Evolutionary conservation across 2,113 vertebrate species (phyloP), one percentile per base, ranked within the genome.

Genomic region (Mellivora capensis): DNA sequence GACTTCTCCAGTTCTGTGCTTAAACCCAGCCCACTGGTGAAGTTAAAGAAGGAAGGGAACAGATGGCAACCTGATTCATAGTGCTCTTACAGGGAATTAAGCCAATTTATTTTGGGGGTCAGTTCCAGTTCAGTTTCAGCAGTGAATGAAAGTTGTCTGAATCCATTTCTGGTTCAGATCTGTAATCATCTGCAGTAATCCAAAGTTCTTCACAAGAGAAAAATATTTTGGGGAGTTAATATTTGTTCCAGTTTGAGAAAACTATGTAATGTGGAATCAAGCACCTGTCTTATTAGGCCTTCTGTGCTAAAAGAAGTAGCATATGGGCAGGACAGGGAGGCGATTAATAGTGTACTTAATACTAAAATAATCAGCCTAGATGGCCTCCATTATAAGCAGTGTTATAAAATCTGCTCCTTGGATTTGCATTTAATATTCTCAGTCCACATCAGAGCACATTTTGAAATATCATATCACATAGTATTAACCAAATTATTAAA

Each of bases 81-180:
- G 82, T 91, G 87, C 44, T 96, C 67, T 96, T 76, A 47, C 21
- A 86, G 37, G 18, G 77, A 96, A 96, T 87, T 82, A 88, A 64
- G n/a, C 82, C 52, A 93, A 77, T 93, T 93, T 80, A 80, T 93
- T 69, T 89, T 34, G 64, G 42, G 86, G 91, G 67, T 97, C 86
- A 72, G 42, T 42, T 88, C 42, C 9, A 88, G 77, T 91, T 97
- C 64, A 93, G 18, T 77, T 95, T 94, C 89, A 93, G 27, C 85
- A 94, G 61, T 97, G 82, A 97, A 94, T 93, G 77, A 88, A 87
- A 91, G 39, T 88, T 93, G 77, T 86, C 94, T 76, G 71, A 71
- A 93, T 94, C 77, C 21, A 84, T 93, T 96, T 96, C 86, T 94
- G 44, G 27, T 67, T 96, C 72, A 88, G 86, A 37, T 49, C n/a